Conservation (phyloP, 2,113 vertebrate species). For the Ageneiosus marmoratus region DNA sequence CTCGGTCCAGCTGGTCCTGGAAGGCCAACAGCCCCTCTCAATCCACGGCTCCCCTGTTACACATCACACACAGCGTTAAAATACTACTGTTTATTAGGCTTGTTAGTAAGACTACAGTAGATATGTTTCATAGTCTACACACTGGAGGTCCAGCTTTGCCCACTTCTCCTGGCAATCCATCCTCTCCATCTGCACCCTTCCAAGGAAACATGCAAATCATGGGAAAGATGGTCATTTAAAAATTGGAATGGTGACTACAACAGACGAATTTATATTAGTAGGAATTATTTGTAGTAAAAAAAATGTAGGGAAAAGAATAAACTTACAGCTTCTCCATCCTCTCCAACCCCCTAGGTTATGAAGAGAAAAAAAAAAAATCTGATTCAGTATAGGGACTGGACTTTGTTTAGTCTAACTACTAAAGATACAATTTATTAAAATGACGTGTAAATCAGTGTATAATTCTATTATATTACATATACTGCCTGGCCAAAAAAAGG, state of each 20-base stretch:
- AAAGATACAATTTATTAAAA: not conserved
- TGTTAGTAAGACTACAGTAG: not conserved
- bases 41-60: constrained; percentile 83
- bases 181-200: constrained; percentile 86
- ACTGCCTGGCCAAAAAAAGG: too few relatives aligned
- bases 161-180: constrained; percentile 91
- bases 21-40: constrained; percentile 80
- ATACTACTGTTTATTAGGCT: not conserved
- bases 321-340: constrained; percentile 87
- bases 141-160: constrained; percentile 85
- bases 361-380: not conserved
- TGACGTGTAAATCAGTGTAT: not conserved
- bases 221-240: not conserved
- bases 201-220: constrained; percentile 19
- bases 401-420: too few relatives aligned
- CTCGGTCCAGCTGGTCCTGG: constrained; percentile 82
- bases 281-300: not conserved
- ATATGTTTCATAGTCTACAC: constrained; percentile 66
- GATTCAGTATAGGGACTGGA: not conserved
- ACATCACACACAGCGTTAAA: constrained; percentile 4
- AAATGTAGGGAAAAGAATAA: not conserved
- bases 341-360: constrained; percentile 78
- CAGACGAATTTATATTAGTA: not conserved
- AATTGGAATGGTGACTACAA: not conserved
- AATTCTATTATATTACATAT: not conserved